Conservation (phyloP, 1,140 invertebrate genomes). For the Asbolus verrucosus region DNA sequence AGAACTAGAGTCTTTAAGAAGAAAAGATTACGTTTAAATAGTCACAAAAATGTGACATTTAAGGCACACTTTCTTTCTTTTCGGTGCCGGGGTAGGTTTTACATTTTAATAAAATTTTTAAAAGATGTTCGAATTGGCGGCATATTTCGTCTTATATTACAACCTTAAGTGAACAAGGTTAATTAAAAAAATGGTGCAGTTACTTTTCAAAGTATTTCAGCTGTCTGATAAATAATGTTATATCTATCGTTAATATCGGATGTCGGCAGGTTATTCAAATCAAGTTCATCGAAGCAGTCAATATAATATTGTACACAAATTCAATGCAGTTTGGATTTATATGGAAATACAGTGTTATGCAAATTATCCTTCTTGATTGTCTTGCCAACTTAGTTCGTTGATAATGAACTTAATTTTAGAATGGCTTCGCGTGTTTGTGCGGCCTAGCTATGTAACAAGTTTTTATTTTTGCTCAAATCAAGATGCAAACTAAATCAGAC, state of each 20-base stretch:
- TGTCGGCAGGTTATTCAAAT: constrained; percentile 1
- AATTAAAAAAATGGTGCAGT: too few relatives aligned
- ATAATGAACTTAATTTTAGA: constrained; percentile 28
- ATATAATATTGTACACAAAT: not conserved
- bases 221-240: constrained; percentile 10
- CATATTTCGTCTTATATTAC: too few relatives aligned
- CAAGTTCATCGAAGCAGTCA: constrained; percentile 8
- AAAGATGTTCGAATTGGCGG: too few relatives aligned
- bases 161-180: too few relatives aligned
- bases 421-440: constrained; percentile 10
- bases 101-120: too few relatives aligned
- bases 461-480: constrained; percentile 20
- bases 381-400: constrained; percentile 13
- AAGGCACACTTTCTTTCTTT: too few relatives aligned
- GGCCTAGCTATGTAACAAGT: not conserved
- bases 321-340: constrained; percentile 16
- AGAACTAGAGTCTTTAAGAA: too few relatives aligned
- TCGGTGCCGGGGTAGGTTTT: too few relatives aligned
- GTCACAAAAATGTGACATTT: too few relatives aligned
- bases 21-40: too few relatives aligned
- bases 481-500: not conserved
- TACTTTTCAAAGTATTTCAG: constrained; percentile 6
- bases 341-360: constrained; percentile 25
- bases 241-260: constrained; percentile 7
- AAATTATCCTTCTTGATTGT: constrained; percentile 26